Percentiles rank a stretch among this genome's conserved stretches.
Evolutionary conservation across 2,797 vertebrate species (phyloP).

Genomic region (Sebastes diploproa): DNA sequence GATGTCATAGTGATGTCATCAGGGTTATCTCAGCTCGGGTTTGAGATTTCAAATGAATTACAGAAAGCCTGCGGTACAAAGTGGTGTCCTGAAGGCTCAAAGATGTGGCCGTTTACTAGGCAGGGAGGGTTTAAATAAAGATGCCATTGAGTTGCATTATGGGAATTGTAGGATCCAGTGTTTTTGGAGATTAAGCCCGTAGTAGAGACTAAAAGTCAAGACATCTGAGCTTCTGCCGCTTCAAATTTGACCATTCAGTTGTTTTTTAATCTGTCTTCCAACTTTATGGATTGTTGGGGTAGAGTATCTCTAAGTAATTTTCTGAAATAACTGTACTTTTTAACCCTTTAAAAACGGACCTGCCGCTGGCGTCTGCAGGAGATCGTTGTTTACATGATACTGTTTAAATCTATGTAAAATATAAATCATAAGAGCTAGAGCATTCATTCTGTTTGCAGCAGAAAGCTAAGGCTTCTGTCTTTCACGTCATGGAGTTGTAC

Average conservation of each 20-base stretch:
- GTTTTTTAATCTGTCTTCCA: background rate
- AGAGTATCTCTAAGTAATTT: rapidly evolving
- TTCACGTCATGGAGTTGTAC: too few relatives aligned
- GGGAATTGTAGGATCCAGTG: background rate
- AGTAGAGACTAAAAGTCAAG: background rate
- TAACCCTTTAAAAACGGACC: too few relatives aligned
- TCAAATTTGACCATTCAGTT: background rate
- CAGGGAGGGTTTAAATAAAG: rapidly evolving
- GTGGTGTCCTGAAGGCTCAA: background rate
- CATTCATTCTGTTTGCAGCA: too few relatives aligned
- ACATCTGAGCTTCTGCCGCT: background rate
- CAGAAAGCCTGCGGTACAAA: background rate
- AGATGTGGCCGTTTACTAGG: too few relatives aligned
- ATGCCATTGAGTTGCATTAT: background rate
- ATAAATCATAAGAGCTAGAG: too few relatives aligned
- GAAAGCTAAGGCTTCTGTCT: too few relatives aligned
- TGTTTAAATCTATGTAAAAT: rapidly evolving
- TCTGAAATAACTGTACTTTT: background rate
- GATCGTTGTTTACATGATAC: too few relatives aligned
- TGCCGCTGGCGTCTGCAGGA: too few relatives aligned
- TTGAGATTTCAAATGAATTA: background rate
- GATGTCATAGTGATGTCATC: background rate
- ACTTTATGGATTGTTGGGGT: background rate
- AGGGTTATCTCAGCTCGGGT: background rate
- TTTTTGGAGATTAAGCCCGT: background rate